A percentile compares a stretch with the other conserved stretches of the same genome.
These are phyloP conservation scores for Fringilla coelebs DNA, from an alignment of 2,797 vertebrate genomes.

Conservation along the genomic window DNA sequence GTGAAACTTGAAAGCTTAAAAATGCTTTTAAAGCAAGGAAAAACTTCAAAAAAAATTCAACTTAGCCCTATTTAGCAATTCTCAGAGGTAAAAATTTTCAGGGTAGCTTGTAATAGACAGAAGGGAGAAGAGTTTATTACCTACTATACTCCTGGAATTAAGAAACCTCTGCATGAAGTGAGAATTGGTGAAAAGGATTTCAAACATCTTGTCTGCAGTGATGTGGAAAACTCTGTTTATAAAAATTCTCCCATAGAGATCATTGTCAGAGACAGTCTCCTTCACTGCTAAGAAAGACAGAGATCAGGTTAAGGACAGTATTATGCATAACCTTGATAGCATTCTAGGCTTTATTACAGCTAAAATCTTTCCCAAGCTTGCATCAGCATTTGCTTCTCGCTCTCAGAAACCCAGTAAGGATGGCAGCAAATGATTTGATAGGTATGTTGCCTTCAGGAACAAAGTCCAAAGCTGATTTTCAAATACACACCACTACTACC, in stretches of 20 bases:
- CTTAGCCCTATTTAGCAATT: background rate
- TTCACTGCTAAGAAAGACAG: constrained; percentile 70
- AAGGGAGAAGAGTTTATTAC: constrained; percentile 69
- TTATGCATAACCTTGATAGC: background rate
- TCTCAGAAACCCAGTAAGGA: background rate
- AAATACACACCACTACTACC: background rate
- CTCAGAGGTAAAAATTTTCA: background rate
- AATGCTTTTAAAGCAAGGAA: background rate
- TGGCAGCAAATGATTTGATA: background rate
- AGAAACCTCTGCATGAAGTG: constrained; percentile 86
- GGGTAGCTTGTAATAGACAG: background rate
- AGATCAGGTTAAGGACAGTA: background rate
- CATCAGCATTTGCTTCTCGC: background rate
- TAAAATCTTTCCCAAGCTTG: background rate
- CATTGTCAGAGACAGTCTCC: constrained; percentile 74
- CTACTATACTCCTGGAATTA: constrained; percentile 86
- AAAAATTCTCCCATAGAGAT: constrained; percentile 84
- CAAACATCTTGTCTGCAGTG: constrained; percentile 91
- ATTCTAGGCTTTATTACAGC: background rate
- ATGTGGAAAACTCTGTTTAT: constrained; percentile 91
- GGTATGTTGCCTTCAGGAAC: background rate
- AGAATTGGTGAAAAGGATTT: constrained; percentile 92
- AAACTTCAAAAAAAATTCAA: background rate
- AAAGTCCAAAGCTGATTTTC: background rate
- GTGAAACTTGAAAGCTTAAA: background rate